phyloP scores from a whole-genome alignment of 2,113 vertebrate genomes.

The Theristicus caerulescens region DNA sequence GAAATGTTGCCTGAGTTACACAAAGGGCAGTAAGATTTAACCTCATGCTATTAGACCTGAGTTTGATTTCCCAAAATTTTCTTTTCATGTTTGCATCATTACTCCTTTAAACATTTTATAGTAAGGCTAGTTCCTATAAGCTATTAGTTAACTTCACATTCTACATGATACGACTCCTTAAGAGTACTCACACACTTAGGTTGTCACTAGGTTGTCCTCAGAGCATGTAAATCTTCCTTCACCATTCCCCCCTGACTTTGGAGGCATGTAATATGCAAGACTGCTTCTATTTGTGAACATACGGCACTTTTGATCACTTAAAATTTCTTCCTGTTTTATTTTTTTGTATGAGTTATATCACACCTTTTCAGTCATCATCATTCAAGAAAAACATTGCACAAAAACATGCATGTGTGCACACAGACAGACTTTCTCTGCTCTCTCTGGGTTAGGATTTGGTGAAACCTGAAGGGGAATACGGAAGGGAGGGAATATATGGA shows the following conservation, averaged over 20 bases:
- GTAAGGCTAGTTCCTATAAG: not conserved
- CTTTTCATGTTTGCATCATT: not conserved
- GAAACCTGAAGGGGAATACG: not conserved
- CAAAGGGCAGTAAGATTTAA: not conserved
- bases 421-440: not conserved
- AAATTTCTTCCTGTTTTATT: not conserved
- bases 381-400: not conserved
- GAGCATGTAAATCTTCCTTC: not conserved
- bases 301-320: not conserved
- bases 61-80: not conserved
- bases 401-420: fast-evolving
- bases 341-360: not conserved
- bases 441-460: not conserved
- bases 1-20: not conserved
- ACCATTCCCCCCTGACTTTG: not conserved
- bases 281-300: not conserved
- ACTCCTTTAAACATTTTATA: not conserved
- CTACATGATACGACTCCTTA: not conserved
- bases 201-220: not conserved
- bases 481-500: not conserved
- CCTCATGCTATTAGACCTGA: not conserved
- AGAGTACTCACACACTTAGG: not conserved
- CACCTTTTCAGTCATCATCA: not conserved
- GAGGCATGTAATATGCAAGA: not conserved
- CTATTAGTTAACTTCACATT: not conserved